These are phyloP conservation scores for Caenorhabditis becei DNA, from an alignment of 2,888 invertebrate genomes.

Conservation along the genomic window DNA sequence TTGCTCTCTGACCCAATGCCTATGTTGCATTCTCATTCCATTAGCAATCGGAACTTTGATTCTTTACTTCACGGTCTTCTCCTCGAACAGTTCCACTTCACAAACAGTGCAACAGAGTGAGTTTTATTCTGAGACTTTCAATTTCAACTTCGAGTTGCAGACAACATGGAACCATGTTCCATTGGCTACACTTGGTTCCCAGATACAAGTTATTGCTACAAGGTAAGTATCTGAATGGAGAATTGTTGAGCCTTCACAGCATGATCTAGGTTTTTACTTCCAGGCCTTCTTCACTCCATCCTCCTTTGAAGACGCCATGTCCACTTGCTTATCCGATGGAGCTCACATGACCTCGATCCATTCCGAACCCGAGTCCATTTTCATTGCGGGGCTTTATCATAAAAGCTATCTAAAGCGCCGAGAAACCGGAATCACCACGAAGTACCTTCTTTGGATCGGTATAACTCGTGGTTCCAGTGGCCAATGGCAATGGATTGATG, in stretches of 20 bases:
- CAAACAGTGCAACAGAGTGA: too few species aligned
- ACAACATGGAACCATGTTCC: too few species aligned
- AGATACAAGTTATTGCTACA: too few species aligned
- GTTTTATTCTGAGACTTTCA: too few species aligned
- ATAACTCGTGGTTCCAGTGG: not conserved
- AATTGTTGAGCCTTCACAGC: not conserved
- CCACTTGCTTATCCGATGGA: not conserved
- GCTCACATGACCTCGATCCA: constrained; percentile 21
- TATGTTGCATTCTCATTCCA: too few species aligned
- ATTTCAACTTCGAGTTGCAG: too few species aligned
- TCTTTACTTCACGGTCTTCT: too few species aligned
- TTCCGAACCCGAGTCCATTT: not conserved
- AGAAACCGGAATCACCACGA: not conserved
- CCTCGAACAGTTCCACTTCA: too few species aligned
- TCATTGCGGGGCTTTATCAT: constrained; percentile 11
- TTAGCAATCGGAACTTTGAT: too few species aligned
- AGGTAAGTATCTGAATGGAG: too few species aligned
- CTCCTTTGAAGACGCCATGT: not conserved
- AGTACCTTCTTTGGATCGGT: not conserved
- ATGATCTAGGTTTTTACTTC: not conserved
- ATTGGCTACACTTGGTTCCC: too few species aligned
- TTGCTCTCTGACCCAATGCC: too few species aligned
- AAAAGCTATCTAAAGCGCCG: not conserved
- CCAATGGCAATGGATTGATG: not conserved
- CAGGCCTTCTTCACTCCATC: not conserved